Conservation (phyloP, 2,888 invertebrate species). For the Limnephilus lunatus region DNA sequence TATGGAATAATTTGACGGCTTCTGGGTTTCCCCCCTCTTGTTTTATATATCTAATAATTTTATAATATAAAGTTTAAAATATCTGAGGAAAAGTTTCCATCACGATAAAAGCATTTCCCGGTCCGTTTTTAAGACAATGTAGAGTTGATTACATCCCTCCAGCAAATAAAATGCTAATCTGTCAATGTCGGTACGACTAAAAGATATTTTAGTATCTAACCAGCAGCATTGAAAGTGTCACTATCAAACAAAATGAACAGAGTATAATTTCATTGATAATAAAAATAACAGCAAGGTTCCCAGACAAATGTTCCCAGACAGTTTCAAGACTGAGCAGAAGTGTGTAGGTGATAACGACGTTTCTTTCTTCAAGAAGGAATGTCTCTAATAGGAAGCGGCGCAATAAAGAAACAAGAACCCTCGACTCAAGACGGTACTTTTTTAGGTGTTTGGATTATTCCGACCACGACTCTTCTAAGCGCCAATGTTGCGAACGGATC, state of each 20-base stretch:
- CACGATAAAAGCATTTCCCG: too few species aligned
- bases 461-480: not conserved
- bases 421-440: not conserved
- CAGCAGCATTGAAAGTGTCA: not conserved
- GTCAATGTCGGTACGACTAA: not conserved
- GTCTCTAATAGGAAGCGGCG: not conserved
- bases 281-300: not conserved
- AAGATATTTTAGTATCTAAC: not conserved
- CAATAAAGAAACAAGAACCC: not conserved
- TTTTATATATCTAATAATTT: too few species aligned
- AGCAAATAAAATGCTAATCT: not conserved
- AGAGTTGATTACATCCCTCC: not conserved
- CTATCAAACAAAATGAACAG: not conserved
- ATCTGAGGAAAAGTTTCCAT: too few species aligned
- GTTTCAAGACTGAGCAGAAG: not conserved
- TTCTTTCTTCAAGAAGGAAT: not conserved
- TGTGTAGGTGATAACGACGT: not conserved
- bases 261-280: not conserved
- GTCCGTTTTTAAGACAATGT: not conserved
- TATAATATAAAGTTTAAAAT: too few species aligned
- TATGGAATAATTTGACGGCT: too few species aligned
- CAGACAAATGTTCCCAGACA: not conserved
- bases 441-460: not conserved
- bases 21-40: too few species aligned
- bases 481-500: not conserved